Evolutionary conservation across 1,140 invertebrate species (phyloP), one percentile per base, ranked within the genome.

Genomic region (Saccostrea cuccullata): DNA sequence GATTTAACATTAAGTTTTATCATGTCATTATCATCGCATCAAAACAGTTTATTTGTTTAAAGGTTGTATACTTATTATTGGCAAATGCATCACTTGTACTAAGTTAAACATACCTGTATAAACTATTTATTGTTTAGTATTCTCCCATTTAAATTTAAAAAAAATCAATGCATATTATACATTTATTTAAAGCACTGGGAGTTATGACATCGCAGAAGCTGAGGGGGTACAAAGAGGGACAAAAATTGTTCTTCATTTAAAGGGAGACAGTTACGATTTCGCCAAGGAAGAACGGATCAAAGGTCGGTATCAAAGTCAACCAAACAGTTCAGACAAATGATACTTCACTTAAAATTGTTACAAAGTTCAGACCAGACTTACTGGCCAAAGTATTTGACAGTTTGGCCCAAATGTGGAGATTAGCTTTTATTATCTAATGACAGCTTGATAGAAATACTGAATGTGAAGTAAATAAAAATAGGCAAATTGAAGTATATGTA

Each of bases 171-270:
- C 36, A 36, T 82, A 36, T 23, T 17, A 73, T 20, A 77, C 12
- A 77, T 23, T 11, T 84, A 17, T 84, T 55, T 82, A 26, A 26
- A 98, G 97, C 11, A 97, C 97, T 88, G 98, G 98, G 2, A 96
- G 96, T 0, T 99, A 98, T 95, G 97, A 99, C 94, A 98, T 99
- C 89, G 96, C 97, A 93, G 97, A 97, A 93, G 97, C 97, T 17
- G 97, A 98, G 82, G 97, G 96, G 87, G 97, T 98, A 0, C 96
- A 98, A 90, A 95, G 96, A 90, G 99, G 99, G 67, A 99, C 98
- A 4, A 98, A 98, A 96, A 99, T 99, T 92, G 96, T 99, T 17
- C 95, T 99, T 30, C 96, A 99, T 94, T 95, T 99, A 67, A 98
- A 98, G 95, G 95, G 96, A 0, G 98, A 98, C 70, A 94, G 91